Evolutionary conservation across 1,140 invertebrate species (phyloP), one percentile per base, ranked within the genome.

Genomic region (Anastrepha obliqua): DNA sequence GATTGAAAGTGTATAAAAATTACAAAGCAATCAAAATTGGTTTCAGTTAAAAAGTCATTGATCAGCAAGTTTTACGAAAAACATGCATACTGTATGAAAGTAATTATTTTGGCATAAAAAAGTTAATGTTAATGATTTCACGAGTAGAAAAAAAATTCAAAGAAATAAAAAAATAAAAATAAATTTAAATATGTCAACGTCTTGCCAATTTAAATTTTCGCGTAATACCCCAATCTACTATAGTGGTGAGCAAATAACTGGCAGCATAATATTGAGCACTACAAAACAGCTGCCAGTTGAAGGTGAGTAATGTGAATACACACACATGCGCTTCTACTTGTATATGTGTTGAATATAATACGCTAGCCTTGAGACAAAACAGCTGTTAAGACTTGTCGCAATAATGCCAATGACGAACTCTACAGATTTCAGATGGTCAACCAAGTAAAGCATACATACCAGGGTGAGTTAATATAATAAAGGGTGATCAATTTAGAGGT

Each of bases 201-300:
- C 90, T 51, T 92, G 90, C 67, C 89, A 89, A 86, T 90, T 92
- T 88, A 81, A 90, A 89, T 90, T 92, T 89, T 88, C 90, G 85
- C 91, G 91, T 60, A 81, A 78, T 15, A 87, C 90, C 15, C 89
- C 87, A 3, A 88, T 92, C 81, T 92, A 90, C 51, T 91, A 90
- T 88, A 89, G 89, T 74, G 91, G 91, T 67, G 91, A 92, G 87
- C 90, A 89, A 87, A 85, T 92, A 88, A 89, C 86, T n/a, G 91
- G 91, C 11, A 87, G 64, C 7, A 29, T 92, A 13, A 39, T 39
- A 11, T 62, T 91, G 8, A 87, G 44, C 55, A 86, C 89, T 15
- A 74, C 89, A 17, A 91, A 90, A 88, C 39, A 67, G 20, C 47
- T 90, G 44, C 29, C 70, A 39, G 55, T 90, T 44, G 90, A 92